Conservation (phyloP, 37 sponge, comb jelly and placozoan species). For the Axinella damicornis region DNA sequence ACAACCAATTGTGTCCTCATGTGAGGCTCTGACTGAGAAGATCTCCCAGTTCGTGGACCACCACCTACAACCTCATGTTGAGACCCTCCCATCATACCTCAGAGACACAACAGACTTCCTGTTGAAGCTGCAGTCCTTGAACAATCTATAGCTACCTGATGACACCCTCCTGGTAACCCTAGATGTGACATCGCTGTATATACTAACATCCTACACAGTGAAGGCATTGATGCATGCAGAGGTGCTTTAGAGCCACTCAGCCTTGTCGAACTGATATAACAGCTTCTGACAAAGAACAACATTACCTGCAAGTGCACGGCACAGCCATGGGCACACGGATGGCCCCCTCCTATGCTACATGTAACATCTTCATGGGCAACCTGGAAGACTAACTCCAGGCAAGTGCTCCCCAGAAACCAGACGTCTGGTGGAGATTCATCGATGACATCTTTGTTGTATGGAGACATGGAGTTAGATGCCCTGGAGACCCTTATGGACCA, state of each 20-base stretch:
- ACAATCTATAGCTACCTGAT: neutral
- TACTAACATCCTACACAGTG: constrained; percentile 44
- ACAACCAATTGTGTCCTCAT: constrained; percentile 15
- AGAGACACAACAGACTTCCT: constrained; percentile 18
- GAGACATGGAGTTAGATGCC: constrained; percentile 26
- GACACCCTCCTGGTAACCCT: constrained; percentile 20
- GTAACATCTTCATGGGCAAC: constrained; percentile 43
- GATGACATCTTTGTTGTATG: constrained; percentile 38
- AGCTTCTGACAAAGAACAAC: constrained; percentile 24
- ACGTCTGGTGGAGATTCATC: constrained; percentile 32
- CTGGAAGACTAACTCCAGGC: constrained; percentile 18
- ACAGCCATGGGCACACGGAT: constrained; percentile 52
- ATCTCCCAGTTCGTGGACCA: constrained; percentile 11
- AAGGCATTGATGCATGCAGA: constrained; percentile 17
- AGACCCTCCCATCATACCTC: neutral
- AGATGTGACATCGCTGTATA: constrained; percentile 36
- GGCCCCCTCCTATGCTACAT: constrained; percentile 41
- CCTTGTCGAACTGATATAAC: neutral
- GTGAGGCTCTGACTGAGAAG: neutral
- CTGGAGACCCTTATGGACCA: neutral
- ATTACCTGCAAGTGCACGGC: constrained; percentile 37
- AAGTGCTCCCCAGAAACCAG: neutral
- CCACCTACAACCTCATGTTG: neutral
- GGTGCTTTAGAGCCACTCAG: neutral
- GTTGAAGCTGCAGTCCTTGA: neutral